Percentiles rank a stretch among this genome's conserved stretches.
Conservation (phyloP, 2,113 vertebrate species). For the Corythoichthys intestinalis region DNA sequence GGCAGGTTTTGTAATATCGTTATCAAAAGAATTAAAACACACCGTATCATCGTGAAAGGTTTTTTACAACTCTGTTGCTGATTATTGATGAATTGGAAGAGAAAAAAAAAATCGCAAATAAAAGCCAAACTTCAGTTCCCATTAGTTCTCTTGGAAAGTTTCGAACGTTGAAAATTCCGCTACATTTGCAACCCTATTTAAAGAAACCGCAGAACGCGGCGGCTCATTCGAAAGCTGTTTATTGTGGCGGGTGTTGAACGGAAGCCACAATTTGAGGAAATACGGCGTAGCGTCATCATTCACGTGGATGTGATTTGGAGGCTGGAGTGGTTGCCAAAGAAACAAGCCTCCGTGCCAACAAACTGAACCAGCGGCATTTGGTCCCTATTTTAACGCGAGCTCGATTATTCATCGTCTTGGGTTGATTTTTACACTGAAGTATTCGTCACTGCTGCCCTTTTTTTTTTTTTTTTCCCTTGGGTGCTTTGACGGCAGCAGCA, state of each 20-base stretch:
- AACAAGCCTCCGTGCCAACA: conserved; percentile 62
- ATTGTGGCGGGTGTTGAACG: neutral
- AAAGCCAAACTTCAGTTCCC: neutral
- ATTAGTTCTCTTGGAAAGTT: neutral
- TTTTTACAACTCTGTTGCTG: too few species aligned
- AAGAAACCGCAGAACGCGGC: neutral
- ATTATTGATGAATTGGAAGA: too few species aligned
- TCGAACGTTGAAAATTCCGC: neutral
- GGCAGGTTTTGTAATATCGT: too few species aligned
- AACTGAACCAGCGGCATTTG: conserved; percentile 23
- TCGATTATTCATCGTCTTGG: neutral
- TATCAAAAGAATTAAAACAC: too few species aligned
- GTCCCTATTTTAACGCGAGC: neutral
- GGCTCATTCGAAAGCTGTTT: neutral
- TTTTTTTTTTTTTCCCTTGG: conserved; percentile 38
- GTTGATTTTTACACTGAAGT: conserved; percentile 68
- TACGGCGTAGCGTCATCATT: conserved; percentile 16
- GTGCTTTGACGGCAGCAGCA: conserved; percentile 52
- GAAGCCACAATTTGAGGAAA: neutral
- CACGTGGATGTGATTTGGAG: conserved; percentile 55
- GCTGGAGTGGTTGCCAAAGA: conserved; percentile 63
- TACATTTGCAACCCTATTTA: neutral
- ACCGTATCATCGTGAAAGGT: too few species aligned
- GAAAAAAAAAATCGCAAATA: too few species aligned
- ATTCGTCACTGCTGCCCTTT: conserved; percentile 61